These are phyloP conservation scores for Xerus inauris DNA, from an alignment of 2,113 vertebrate species.

Conservation along the genomic window DNA sequence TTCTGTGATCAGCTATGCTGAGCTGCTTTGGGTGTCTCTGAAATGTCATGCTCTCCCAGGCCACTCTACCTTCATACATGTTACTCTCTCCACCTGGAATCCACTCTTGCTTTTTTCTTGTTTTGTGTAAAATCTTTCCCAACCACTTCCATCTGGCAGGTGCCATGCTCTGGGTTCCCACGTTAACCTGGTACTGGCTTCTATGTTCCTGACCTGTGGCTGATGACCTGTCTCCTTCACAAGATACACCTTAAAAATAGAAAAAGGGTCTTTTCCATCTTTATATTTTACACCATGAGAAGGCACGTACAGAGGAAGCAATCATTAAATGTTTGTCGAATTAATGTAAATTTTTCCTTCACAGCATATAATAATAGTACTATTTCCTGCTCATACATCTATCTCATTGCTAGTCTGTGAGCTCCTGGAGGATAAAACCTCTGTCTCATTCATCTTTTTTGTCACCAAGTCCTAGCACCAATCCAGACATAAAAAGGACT, in stretches of 20 bases:
- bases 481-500: conserved; percentile 29
- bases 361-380: neutral
- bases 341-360: conserved; percentile 25
- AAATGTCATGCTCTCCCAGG: neutral
- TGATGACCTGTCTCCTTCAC: neutral
- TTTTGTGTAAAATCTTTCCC: neutral
- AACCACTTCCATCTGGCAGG: neutral
- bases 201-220: neutral
- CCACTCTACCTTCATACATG: neutral
- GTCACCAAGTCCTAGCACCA: conserved; percentile 2
- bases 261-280: neutral
- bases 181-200: neutral
- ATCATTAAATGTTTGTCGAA: neutral
- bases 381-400: conserved; percentile 25
- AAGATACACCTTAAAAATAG: neutral
- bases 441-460: conserved; percentile 47
- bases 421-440: conserved; percentile 29
- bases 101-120: neutral
- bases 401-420: conserved; percentile 3
- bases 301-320: neutral
- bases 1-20: neutral
- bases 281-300: neutral
- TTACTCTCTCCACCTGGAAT: neutral
- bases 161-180: neutral
- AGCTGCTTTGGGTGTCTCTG: neutral